Evolutionary conservation across 2,797 vertebrate species (phyloP).

Genomic region (Setipinna tenuifilis): DNA sequence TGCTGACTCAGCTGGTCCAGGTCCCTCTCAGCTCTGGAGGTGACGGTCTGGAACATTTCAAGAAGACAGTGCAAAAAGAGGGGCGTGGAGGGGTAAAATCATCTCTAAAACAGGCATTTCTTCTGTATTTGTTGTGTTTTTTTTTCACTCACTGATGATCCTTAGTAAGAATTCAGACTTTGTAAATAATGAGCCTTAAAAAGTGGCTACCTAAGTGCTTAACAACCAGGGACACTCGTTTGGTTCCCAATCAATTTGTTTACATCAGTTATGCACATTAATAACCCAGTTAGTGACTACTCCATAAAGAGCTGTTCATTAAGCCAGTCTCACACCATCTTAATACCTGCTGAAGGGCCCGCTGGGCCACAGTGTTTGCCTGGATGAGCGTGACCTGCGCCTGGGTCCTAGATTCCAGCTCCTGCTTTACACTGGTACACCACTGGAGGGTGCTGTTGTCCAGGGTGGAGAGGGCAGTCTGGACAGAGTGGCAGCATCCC

Average conservation of each 20-base stretch:
- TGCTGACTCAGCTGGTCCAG: conserved; percentile 56
- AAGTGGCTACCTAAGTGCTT: neutral
- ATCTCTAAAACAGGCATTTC: neutral
- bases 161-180: neutral
- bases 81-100: neutral
- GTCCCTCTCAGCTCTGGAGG: conserved; percentile 62
- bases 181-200: neutral
- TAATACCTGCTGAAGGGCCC: neutral
- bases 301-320: no score
- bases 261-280: no score
- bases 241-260: neutral
- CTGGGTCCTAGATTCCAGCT: conserved; percentile 11
- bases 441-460: conserved; percentile 71
- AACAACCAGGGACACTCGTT: neutral
- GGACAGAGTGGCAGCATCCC: conserved; percentile 71
- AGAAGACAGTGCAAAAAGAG: neutral
- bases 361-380: neutral
- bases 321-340: neutral
- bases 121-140: neutral
- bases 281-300: no score
- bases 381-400: neutral
- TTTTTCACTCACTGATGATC: neutral
- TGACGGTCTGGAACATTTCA: conserved; percentile 67
- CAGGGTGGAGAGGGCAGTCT: conserved; percentile 68
- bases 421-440: conserved; percentile 54